Evolutionary conservation across 2,888 invertebrate species (phyloP).

Genomic region (Stenolophus ochropezus): DNA sequence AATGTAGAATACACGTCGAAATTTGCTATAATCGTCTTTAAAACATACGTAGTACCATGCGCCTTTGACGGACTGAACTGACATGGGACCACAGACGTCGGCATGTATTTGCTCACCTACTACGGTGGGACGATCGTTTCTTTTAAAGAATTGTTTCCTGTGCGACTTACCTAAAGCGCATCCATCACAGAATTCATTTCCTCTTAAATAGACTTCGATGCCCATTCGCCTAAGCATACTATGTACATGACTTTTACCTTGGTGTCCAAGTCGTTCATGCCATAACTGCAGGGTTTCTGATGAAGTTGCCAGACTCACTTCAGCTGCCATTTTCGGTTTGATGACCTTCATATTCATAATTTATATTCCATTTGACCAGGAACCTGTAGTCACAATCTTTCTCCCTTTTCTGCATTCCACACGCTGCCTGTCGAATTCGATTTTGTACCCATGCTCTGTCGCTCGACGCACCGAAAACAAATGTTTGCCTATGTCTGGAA

Average conservation of each 20-base stretch:
- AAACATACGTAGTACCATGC: background rate
- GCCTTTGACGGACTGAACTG: background rate
- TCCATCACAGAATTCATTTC: slow-evolving; percentile 61
- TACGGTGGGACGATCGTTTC: background rate
- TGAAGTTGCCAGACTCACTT: background rate
- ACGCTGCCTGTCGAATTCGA: too few relatives aligned
- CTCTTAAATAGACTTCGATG: slow-evolving; percentile 41
- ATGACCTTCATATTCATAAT: background rate
- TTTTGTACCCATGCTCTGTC: too few relatives aligned
- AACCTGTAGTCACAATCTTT: too few relatives aligned
- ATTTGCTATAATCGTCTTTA: background rate
- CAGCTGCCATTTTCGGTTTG: slow-evolving; percentile 3
- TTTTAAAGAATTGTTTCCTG: slow-evolving; percentile 47
- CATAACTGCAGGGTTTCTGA: slow-evolving; percentile 41
- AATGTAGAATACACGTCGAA: background rate
- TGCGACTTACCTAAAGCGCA: slow-evolving; percentile 63
- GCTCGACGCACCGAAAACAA: background rate
- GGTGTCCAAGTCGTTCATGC: slow-evolving; percentile 61
- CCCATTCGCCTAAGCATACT: slow-evolving; percentile 47
- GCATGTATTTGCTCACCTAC: background rate
- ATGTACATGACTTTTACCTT: slow-evolving; percentile 60
- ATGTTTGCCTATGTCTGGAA: too few relatives aligned
- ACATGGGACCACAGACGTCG: slow-evolving; percentile 2
- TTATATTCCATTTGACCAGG: slow-evolving; percentile 16
- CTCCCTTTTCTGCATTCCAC: too few relatives aligned